phyloP scores from a whole-genome alignment of 2,888 invertebrate species.

The Cryptus viduatorius region DNA sequence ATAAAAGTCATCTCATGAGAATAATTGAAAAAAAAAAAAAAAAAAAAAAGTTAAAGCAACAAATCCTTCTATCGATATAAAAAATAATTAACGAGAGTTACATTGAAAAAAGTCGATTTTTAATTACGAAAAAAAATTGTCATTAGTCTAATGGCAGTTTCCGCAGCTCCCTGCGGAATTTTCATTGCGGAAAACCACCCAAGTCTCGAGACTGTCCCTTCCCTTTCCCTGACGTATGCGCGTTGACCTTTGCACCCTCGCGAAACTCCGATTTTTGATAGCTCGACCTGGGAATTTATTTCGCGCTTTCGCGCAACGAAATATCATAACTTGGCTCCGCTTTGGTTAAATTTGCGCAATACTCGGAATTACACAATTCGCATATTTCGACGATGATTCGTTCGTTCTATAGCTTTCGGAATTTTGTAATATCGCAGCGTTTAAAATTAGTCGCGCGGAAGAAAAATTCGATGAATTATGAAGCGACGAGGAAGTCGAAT shows the following conservation, averaged over 20 bases:
- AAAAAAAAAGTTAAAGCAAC: too few species aligned
- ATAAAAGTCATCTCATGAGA: too few species aligned
- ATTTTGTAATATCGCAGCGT: too few species aligned
- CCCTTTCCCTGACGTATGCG: background rate
- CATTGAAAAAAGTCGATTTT: background rate
- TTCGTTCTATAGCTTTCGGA: too few species aligned
- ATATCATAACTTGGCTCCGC: background rate
- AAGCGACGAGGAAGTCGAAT: background rate
- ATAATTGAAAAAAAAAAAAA: too few species aligned
- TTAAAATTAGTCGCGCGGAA: too few species aligned
- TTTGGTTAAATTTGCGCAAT: background rate
- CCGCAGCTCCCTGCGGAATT: background rate
- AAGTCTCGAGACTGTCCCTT: too few species aligned
- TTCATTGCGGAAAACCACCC: background rate
- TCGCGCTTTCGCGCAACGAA: background rate
- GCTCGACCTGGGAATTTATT: background rate
- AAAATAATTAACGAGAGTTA: background rate
- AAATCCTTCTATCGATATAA: too few species aligned
- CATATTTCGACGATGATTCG: too few species aligned
- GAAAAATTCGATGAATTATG: background rate
- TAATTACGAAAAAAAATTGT: background rate
- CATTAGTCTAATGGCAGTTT: background rate
- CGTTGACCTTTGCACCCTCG: slow-evolving; percentile 11
- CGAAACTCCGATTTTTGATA: background rate
- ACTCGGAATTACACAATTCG: background rate